Base-by-base conservation (phyloP, 2,888 invertebrate genomes). In the Dolomedes plantarius region DNA sequence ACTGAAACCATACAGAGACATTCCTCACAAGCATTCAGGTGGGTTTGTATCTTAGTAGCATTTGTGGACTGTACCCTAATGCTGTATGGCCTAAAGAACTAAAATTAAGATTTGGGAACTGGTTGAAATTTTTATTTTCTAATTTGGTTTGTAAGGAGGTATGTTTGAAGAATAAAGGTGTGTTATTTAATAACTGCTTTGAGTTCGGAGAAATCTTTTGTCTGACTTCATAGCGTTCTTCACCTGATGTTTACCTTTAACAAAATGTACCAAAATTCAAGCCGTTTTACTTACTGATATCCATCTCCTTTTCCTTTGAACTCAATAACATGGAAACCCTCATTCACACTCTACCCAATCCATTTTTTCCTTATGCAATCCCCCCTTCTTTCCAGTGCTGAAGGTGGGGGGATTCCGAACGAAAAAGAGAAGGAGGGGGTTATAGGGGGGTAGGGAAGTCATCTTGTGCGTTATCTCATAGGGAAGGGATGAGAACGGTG, bases 401-500 rank as follows among this genome's bases (percentile, higher is more conserved):
- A 71, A 69, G 67, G 27, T 65, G 27, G 23, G 62, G 76, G 56
- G 77, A 73, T 71, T 62, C 71, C 62, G 39, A 71, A 71, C 71
- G 78, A 62, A 56, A 41, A 36, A 36, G 46, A 71, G 75, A 76
- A 41, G 64, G 69, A 46, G 82, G 76, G 75, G 82, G 64, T 67
- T 19, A 39, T 50, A 68, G 19, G 39, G 71, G 83, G 72, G 76
- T 32, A 36, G 75, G 23, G 76, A 76, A 82, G 76, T 67, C 82
- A 81, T 82, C 82, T 76, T 72, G 73, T 46, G 83, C 85, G 85
- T 86, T 86, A 86, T 86, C 86, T 86, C 86, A 65, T 79, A 78
- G 86, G 62, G 68, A 77, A 56, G 79, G 68, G 79, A 78, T 86
- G 83, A 85, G 79, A 86, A 79, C 74, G 71, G 50, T 79, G 74